Conservation (phyloP, 2,113 vertebrate species). For the Indicator indicator region DNA sequence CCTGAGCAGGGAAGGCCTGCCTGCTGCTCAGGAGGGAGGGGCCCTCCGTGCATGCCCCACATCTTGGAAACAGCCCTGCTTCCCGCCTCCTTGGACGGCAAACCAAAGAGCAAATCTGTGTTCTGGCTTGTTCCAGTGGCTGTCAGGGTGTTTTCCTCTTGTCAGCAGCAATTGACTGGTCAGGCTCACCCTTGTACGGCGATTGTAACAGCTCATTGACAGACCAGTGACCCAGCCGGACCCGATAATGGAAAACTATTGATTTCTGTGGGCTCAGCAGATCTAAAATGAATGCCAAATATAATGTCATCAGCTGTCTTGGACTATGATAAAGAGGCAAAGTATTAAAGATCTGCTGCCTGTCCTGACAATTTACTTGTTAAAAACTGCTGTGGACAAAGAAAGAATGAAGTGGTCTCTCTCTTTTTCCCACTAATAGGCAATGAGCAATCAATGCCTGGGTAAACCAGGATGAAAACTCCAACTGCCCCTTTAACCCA, state of each 20-base stretch:
- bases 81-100: constrained; percentile 76
- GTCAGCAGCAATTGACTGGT: constrained; percentile 94
- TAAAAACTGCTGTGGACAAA: neutral
- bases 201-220: constrained; percentile 97
- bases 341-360: constrained; percentile 58
- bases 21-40: neutral
- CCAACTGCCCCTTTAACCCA: neutral
- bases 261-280: constrained; percentile 88
- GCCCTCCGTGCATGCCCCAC: constrained; percentile 66
- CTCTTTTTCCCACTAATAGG: neutral
- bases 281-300: constrained; percentile 83
- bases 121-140: constrained; percentile 91
- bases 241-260: constrained; percentile 99
- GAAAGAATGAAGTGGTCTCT: constrained; percentile 13
- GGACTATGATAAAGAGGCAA: constrained; percentile 75
- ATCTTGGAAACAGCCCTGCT: constrained; percentile 79
- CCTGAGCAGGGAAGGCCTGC: neutral
- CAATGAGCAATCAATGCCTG: neutral
- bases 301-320: constrained; percentile 86
- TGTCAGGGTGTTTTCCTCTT: constrained; percentile 94
- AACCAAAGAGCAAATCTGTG: constrained; percentile 93
- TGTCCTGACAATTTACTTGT: constrained; percentile 32
- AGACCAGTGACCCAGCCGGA: constrained; percentile 94
- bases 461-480: neutral
- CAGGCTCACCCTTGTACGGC: constrained; percentile 86